A percentile compares a stretch with the other conserved stretches of the same genome.
These are phyloP conservation scores for Crossaster papposus DNA, from an alignment of 53 echinoderm and acorn worm genomes.

Conservation along the genomic window DNA sequence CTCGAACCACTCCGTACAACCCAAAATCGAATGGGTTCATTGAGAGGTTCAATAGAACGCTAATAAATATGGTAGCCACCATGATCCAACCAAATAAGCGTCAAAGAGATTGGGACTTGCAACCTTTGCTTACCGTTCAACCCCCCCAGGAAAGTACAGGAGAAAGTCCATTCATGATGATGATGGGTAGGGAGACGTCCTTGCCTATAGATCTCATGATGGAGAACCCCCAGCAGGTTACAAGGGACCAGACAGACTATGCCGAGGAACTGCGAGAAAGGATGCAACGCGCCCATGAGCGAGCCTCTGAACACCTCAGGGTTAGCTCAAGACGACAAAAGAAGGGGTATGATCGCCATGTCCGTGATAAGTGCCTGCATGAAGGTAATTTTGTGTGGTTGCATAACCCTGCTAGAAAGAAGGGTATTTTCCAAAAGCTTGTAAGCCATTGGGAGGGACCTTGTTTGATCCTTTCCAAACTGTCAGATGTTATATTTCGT, in stretches of 20 bases:
- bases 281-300: conserved; percentile 17
- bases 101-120: conserved; percentile 32
- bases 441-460: conserved; percentile 41
- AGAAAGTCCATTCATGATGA: conserved; percentile 36
- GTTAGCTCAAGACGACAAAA: conserved; percentile 45
- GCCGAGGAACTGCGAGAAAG: neutral
- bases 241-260: neutral
- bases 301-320: conserved; percentile 4
- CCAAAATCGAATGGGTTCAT: conserved; percentile 33
- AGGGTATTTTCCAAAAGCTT: conserved; percentile 38
- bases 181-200: neutral
- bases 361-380: conserved; percentile 9
- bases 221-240: no score
- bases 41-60: conserved; percentile 25
- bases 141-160: conserved; percentile 21
- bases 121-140: conserved; percentile 42
- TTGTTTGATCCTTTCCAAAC: neutral
- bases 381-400: conserved; percentile 44
- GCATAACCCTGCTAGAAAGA: conserved; percentile 30
- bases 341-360: conserved; percentile 17
- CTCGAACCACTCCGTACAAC: conserved; percentile 29
- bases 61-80: neutral
- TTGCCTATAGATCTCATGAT: no score
- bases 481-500: conserved; percentile 6
- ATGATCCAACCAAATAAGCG: neutral